phyloP scores from a whole-genome alignment of 2,113 vertebrate genomes.

The Danionella cerebrum region DNA sequence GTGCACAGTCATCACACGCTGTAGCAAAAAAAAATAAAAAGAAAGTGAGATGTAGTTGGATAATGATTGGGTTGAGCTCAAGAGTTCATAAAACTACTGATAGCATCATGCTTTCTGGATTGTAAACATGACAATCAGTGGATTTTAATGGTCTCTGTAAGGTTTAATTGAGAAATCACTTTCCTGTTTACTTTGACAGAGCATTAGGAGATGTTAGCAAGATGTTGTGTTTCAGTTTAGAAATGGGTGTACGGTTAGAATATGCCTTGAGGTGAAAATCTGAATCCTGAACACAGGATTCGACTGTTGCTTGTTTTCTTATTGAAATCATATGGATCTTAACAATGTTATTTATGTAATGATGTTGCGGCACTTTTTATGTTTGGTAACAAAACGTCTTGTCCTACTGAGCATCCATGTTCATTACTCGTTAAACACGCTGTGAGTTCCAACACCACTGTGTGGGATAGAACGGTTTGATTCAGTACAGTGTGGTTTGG shows the following conservation, averaged over 20 bases:
- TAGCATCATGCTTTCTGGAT: conserved; percentile 7
- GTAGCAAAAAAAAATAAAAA: neutral
- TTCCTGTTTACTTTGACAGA: neutral
- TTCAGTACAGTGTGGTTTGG: too few species aligned
- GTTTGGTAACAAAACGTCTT: too few species aligned
- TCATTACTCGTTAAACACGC: too few species aligned
- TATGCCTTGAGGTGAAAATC: too few species aligned
- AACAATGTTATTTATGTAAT: too few species aligned
- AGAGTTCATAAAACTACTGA: neutral
- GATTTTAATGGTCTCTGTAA: neutral
- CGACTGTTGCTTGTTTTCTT: too few species aligned
- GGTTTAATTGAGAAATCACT: neutral
- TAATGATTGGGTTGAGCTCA: neutral
- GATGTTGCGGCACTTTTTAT: too few species aligned
- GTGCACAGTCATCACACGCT: neutral
- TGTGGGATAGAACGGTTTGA: too few species aligned
- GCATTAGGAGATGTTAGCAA: neutral
- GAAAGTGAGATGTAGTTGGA: neutral
- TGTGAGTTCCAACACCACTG: too few species aligned
- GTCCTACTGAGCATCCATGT: too few species aligned
- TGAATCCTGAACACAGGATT: too few species aligned
- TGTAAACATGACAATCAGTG: conserved; percentile 10
- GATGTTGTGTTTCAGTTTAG: neutral
- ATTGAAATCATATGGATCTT: too few species aligned
- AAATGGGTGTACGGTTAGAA: neutral